A percentile compares a stretch with the other conserved stretches of the same genome.
Evolutionary conservation across 1,140 invertebrate species (phyloP).

Genomic region (Rhopalosiphum padi): DNA sequence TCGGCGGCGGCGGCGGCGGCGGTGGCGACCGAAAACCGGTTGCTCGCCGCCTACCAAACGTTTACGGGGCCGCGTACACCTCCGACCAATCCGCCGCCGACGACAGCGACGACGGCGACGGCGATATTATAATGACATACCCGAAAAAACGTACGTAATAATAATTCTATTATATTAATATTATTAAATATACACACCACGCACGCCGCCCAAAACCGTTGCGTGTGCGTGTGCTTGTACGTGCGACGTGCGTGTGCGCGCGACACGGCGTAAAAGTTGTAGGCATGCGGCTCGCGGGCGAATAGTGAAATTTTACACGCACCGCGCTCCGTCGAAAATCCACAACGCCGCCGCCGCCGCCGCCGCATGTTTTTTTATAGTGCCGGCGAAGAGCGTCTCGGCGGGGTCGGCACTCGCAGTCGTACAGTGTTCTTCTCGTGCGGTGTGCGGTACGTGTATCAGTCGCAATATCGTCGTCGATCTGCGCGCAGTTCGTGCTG

Average conservation of each 20-base stretch:
- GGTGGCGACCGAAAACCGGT: background rate
- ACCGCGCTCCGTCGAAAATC: background rate
- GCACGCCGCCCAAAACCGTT: background rate
- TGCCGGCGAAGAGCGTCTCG: background rate
- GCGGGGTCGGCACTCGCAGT: background rate
- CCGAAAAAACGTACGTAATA: background rate
- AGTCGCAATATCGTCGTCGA: conserved; percentile 1
- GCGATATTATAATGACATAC: background rate
- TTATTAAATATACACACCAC: background rate
- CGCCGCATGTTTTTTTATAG: background rate
- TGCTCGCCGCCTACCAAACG: background rate
- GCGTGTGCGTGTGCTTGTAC: background rate
- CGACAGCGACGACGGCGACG: too few relatives aligned
- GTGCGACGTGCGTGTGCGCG: background rate
- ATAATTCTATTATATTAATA: background rate
- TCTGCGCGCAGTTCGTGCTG: background rate
- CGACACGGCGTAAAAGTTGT: conserved; percentile 6
- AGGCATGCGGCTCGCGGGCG: background rate
- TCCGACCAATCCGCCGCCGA: background rate
- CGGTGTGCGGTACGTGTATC: background rate
- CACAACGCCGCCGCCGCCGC: background rate
- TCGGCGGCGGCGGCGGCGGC: background rate
- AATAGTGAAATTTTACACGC: conserved; percentile 4
- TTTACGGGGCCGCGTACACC: background rate
- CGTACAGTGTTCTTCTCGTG: background rate